A percentile compares a stretch with the other conserved stretches of the same genome.
Conservation (phyloP, 2,888 invertebrate genomes). For the Melanophora roralis region DNA sequence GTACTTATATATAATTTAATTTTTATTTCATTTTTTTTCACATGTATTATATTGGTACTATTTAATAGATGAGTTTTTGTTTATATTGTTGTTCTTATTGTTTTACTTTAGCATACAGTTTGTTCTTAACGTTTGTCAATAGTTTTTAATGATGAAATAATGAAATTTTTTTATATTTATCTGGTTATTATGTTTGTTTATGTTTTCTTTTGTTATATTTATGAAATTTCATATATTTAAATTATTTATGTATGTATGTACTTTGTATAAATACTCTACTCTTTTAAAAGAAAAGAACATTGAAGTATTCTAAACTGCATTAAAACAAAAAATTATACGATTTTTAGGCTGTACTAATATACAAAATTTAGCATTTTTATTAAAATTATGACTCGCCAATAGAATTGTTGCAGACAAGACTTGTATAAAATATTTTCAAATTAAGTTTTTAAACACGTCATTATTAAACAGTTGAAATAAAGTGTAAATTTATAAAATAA, state of each 20-base stretch:
- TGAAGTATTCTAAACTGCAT: slow-evolving; percentile 52
- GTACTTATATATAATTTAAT: too few species aligned
- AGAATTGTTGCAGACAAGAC: slow-evolving; percentile 17
- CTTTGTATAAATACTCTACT: slow-evolving; percentile 9
- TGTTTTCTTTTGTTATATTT: not conserved
- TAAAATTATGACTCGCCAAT: slow-evolving; percentile 8
- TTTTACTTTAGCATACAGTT: slow-evolving; percentile 51
- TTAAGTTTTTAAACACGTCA: not conserved
- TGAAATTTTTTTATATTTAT: slow-evolving; percentile 55
- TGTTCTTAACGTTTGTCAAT: slow-evolving; percentile 44
- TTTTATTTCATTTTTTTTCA: slow-evolving; percentile 51
- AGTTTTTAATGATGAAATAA: slow-evolving; percentile 19
- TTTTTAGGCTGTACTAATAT: slow-evolving; percentile 15
- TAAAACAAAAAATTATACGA: slow-evolving; percentile 4
- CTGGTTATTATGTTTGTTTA: too few species aligned
- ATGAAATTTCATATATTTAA: slow-evolving; percentile 30
- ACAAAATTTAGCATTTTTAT: not conserved
- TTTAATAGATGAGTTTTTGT: slow-evolving; percentile 60
- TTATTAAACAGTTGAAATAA: slow-evolving; percentile 20
- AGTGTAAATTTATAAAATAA: slow-evolving; percentile 20
- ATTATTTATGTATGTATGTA: slow-evolving; percentile 42
- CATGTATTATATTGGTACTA: slow-evolving; percentile 59
- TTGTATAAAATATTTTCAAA: slow-evolving; percentile 19
- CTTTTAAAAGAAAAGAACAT: slow-evolving; percentile 42
- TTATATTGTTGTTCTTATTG: slow-evolving; percentile 21